Conservation (phyloP, 2,797 vertebrate species). For the Paguma larvata region DNA sequence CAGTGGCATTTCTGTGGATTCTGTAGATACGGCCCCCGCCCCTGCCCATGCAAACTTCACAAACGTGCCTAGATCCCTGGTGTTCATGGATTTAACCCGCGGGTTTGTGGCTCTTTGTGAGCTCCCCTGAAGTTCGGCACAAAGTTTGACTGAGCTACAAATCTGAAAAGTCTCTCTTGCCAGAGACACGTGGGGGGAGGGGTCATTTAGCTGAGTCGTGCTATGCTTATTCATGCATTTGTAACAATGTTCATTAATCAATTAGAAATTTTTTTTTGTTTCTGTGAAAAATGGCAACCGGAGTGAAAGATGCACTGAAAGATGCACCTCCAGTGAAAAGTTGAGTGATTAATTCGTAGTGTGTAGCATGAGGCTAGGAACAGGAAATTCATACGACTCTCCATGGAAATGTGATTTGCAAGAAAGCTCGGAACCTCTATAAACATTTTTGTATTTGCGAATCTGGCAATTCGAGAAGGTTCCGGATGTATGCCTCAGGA, state of each 20-base stretch:
- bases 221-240: not conserved
- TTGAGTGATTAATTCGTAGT: not conserved
- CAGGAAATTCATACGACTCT: slow-evolving; percentile 41
- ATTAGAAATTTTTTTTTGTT: not conserved
- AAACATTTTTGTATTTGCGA: slow-evolving; percentile 76
- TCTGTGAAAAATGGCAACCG: not conserved
- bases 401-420: slow-evolving; percentile 69
- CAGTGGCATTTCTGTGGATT: not conserved
- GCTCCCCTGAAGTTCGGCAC: not conserved
- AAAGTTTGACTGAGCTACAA: not conserved
- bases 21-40: too few relatives aligned
- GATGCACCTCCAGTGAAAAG: not conserved
- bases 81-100: not conserved
- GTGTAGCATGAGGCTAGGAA: not conserved
- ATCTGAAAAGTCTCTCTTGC: not conserved
- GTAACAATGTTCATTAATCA: not conserved
- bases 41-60: not conserved
- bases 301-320: too few relatives aligned
- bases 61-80: not conserved
- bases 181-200: not conserved
- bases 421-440: slow-evolving; percentile 71
- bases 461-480: slow-evolving; percentile 75
- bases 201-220: not conserved
- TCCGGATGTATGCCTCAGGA: slow-evolving; percentile 77
- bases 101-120: not conserved